Percentiles rank a stretch among this genome's conserved stretches.
These are phyloP conservation scores for Lutjanus argentimaculatus DNA, from an alignment of 2,797 vertebrate species.

Conservation along the genomic window DNA sequence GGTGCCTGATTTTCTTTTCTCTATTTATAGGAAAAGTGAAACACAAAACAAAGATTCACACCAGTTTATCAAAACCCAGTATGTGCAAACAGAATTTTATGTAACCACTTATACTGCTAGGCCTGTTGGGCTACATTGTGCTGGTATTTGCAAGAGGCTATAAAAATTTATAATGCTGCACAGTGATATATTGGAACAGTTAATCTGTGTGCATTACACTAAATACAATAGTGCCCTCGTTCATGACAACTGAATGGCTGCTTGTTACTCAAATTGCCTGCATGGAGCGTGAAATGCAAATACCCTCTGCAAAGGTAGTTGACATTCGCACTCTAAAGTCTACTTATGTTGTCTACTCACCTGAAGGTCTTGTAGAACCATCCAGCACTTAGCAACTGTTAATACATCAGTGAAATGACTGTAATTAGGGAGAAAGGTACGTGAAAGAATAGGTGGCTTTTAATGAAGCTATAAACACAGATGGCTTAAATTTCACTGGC, in stretches of 20 bases:
- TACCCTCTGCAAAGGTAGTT: slow-evolving; percentile 1
- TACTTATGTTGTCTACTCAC: slow-evolving; percentile 3
- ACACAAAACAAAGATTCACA: background rate
- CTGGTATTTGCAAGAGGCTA: background rate
- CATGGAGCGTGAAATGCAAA: slow-evolving; percentile 22
- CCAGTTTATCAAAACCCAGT: background rate
- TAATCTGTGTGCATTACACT: background rate
- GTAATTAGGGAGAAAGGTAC: slow-evolving; percentile 17
- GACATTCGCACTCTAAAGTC: slow-evolving; percentile 17
- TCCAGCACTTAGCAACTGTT: background rate
- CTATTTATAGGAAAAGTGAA: slow-evolving; percentile 2
- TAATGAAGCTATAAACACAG: slow-evolving; percentile 21
- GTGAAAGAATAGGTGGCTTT: slow-evolving; percentile 10
- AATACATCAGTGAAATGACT: slow-evolving; percentile 9
- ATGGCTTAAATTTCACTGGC: slow-evolving; percentile 4
- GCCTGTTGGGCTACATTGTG: too few relatives aligned
- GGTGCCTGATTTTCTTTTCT: background rate
- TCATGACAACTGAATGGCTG: background rate
- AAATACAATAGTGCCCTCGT: background rate
- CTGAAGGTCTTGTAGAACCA: background rate
- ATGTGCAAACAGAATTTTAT: background rate
- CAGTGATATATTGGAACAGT: background rate
- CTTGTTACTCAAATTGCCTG: slow-evolving; percentile 2
- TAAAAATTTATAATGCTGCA: slow-evolving; percentile 10
- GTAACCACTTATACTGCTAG: too few relatives aligned